A percentile compares a stretch with the other conserved stretches of the same genome.
Evolutionary conservation across 2,113 vertebrate species (phyloP).

Genomic region (Coptodon bakossiorum): DNA sequence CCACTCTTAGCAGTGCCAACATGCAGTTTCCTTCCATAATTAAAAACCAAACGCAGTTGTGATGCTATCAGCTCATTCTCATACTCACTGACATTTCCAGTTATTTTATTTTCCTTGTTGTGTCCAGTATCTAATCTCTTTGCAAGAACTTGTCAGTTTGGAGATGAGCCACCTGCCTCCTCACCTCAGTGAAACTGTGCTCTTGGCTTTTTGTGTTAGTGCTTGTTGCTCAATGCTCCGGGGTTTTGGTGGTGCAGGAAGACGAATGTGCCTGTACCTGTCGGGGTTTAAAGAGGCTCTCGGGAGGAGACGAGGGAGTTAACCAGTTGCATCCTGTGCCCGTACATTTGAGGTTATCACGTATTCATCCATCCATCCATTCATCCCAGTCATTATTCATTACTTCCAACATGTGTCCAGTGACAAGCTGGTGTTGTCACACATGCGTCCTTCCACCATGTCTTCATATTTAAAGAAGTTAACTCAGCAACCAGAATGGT

Average conservation of each 20-base stretch:
- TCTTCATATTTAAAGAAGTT: not conserved
- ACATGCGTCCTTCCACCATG: not conserved
- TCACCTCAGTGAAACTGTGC: not conserved
- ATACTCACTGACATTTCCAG: not conserved
- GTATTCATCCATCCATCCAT: not conserved
- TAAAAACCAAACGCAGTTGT: not conserved
- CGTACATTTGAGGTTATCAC: not conserved
- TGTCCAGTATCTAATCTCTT: not conserved
- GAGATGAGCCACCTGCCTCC: not conserved
- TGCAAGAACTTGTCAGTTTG: constrained; percentile 13
- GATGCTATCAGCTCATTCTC: not conserved
- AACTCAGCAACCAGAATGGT: fast-evolving
- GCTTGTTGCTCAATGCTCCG: constrained; percentile 23
- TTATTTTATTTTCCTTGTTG: not conserved
- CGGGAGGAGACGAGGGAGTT: not conserved
- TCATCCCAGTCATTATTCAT: not conserved
- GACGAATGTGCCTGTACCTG: not conserved
- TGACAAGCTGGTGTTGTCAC: not conserved
- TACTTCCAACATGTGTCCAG: not conserved
- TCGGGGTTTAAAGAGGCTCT: not conserved
- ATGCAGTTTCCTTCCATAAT: not conserved
- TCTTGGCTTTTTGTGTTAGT: constrained; percentile 16
- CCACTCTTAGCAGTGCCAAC: not conserved
- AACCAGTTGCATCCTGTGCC: not conserved
- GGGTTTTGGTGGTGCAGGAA: not conserved